Conservation (phyloP, 2,113 vertebrate genomes). For the Scomber japonicus region DNA sequence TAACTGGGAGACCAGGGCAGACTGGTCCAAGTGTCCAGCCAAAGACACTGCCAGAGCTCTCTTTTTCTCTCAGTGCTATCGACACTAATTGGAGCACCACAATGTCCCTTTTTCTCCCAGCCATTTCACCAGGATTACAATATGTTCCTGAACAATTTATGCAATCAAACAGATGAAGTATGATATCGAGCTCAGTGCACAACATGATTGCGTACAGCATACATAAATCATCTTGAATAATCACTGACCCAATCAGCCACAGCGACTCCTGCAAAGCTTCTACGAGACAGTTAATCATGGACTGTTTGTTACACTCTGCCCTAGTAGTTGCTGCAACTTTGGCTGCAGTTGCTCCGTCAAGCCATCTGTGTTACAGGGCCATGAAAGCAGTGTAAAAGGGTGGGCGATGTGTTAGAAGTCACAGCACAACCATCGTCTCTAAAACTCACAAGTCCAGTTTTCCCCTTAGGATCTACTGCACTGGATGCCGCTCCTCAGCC, state of each 20-base stretch:
- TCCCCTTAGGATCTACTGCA: constrained; percentile 25
- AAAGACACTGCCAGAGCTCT: constrained; percentile 12
- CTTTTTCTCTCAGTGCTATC: background rate
- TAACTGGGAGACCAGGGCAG: constrained; percentile 20
- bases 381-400: constrained; percentile 16
- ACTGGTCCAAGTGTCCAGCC: constrained; percentile 37
- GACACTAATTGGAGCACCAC: constrained; percentile 36
- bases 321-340: constrained; percentile 5
- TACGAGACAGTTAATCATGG: background rate
- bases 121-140: constrained; percentile 39
- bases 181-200: constrained; percentile 23
- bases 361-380: constrained; percentile 47
- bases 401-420: constrained; percentile 60
- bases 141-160: constrained; percentile 27
- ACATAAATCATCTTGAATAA: constrained; percentile 60
- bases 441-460: constrained; percentile 43
- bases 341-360: constrained; percentile 9
- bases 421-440: constrained; percentile 36
- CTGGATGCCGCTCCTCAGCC: constrained; percentile 26
- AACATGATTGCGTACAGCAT: constrained; percentile 46
- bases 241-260: constrained; percentile 52
- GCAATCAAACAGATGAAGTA: constrained; percentile 56
- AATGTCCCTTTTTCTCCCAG: constrained; percentile 18
- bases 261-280: constrained; percentile 3
- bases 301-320: constrained; percentile 9